These are phyloP conservation scores for Mamestra brassicae DNA, from an alignment of 2,888 invertebrate species.

Conservation along the genomic window DNA sequence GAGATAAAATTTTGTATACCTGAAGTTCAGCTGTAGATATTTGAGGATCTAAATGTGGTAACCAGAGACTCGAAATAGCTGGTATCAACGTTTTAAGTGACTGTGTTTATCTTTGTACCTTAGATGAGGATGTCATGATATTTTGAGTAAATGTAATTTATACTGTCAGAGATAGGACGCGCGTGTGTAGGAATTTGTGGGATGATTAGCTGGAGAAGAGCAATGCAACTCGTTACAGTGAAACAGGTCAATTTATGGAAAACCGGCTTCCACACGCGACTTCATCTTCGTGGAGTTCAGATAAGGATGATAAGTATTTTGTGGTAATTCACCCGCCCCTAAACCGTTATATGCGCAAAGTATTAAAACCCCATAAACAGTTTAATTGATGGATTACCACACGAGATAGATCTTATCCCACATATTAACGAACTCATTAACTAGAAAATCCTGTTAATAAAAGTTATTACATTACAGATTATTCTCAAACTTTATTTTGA, in stretches of 20 bases:
- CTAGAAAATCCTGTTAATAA: not conserved
- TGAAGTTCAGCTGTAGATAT: not conserved
- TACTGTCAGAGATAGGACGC: not conserved
- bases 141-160: not conserved
- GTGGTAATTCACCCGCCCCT: not conserved
- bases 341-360: not conserved
- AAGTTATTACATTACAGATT: slow-evolving; percentile 18
- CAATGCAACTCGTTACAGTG: too few species aligned
- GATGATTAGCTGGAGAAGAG: too few species aligned
- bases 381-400: slow-evolving; percentile 26
- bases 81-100: not conserved
- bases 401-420: slow-evolving; percentile 11
- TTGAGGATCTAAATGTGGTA: slow-evolving; percentile 13
- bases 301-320: not conserved
- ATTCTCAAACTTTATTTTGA: not conserved
- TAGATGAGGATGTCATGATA: not conserved
- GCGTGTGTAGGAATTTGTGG: too few species aligned
- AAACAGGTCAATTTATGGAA: not conserved
- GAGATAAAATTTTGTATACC: slow-evolving; percentile 26
- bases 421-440: slow-evolving; percentile 28
- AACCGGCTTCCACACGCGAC: too few species aligned
- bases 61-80: not conserved
- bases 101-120: not conserved
- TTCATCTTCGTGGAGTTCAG: not conserved
- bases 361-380: slow-evolving; percentile 9